Conservation (phyloP, 1,140 invertebrate genomes). For the Ephestia elutella region DNA sequence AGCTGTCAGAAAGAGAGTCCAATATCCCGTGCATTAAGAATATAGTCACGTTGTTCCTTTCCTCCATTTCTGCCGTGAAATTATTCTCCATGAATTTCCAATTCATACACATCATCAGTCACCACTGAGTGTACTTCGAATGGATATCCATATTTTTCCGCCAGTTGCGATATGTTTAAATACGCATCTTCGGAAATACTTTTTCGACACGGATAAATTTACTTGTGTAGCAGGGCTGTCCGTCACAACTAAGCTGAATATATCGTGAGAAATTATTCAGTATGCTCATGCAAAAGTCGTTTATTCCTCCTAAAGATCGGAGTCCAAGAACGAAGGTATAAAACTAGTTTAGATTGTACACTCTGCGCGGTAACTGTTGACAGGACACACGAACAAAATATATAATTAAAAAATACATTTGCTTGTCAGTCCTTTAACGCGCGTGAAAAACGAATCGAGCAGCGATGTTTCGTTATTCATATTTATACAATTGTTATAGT, state of each 20-base stretch:
- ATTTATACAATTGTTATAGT: conserved; percentile 9
- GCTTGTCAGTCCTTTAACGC: not conserved
- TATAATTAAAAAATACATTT: conserved; percentile 4
- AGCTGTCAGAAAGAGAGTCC: conserved; percentile 77
- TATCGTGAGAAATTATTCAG: not conserved
- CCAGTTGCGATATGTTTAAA: conserved; percentile 49
- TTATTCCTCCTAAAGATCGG: not conserved
- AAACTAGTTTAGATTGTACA: not conserved
- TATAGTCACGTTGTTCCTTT: conserved; percentile 49
- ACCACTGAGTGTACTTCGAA: conserved; percentile 72
- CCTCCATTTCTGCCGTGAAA: conserved; percentile 33
- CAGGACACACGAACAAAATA: not conserved
- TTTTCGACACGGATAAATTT: not conserved
- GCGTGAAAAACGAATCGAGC: conserved; percentile 5
- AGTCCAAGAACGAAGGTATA: not conserved
- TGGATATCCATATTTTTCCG: conserved; percentile 74
- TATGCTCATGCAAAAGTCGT: not conserved
- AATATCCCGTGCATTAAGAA: conserved; percentile 81
- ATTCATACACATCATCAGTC: conserved; percentile 77
- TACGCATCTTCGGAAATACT: conserved; percentile 30
- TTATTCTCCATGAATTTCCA: conserved; percentile 76
- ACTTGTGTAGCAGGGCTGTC: not conserved
- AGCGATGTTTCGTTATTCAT: not conserved
- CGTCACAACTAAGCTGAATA: not conserved
- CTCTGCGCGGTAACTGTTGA: not conserved